Base-by-base conservation (phyloP, 2,113 vertebrate species). In the Corvus cornix region DNA sequence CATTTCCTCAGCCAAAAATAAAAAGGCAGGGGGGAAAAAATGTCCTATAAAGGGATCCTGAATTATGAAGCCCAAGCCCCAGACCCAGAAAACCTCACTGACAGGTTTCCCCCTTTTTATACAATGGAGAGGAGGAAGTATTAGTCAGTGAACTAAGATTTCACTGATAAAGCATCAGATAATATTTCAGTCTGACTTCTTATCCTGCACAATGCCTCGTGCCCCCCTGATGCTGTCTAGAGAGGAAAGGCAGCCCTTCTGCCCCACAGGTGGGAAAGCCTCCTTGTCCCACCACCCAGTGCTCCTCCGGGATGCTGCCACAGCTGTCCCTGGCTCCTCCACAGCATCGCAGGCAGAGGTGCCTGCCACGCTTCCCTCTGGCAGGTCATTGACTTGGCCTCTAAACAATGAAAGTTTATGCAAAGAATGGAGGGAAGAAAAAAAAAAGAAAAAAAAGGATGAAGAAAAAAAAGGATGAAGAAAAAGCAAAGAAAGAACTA, bases 231-330 rank as follows among this genome's bases (percentile, higher is more conserved):
- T 0, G 1, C 37, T 67, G 9, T n/a, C n/a, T 4, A 39, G 26
- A 20, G 49, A 51, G 60, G 41, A 55, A 44, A 75, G 19, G 21
- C 44, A 37, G 16, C 0, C 2, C 16, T 84, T 5, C 60, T 70
- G 41, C 20, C 56, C 39, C 44, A 30, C 27, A 23, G 30, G 8
- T 3, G 7, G 28, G 37, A 31, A 56, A 73, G 7, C 11, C 21
- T 39, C 49, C 69, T 58, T 1, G 1, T 81, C 37, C 62, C 66
- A 82, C 8, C 0, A 0, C 19, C 31, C 4, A 1, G 3, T 6
- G 48, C 30, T 55, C 35, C 68, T 43, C 27, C 0, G 0, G 59
- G 76, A 18, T 20, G 60, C 26, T 72, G 58, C 44, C 8, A 0
- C 17, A 16, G 43, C 60, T 28, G 58, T 12, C 13, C 63, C 21